These are phyloP conservation scores for Typhlichthys subterraneus DNA, from an alignment of 2,797 vertebrate genomes.

Conservation along the genomic window DNA sequence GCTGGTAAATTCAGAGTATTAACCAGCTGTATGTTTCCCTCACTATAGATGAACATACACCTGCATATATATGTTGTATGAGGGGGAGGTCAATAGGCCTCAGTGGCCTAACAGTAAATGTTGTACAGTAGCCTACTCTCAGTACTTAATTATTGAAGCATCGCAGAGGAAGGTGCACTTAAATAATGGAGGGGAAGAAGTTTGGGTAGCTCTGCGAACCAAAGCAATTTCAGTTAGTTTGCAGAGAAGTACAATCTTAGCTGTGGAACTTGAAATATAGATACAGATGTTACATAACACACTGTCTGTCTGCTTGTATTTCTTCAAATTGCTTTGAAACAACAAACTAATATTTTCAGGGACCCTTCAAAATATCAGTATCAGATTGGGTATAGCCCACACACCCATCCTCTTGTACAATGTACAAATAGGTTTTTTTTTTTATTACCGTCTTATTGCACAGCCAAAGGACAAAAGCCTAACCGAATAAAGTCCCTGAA, in stretches of 20 bases:
- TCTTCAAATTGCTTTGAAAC: constrained; percentile 19
- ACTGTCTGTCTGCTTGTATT: too few species aligned
- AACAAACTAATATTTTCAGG: constrained; percentile 32
- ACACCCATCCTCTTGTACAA: too few species aligned
- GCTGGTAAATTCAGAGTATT: too few species aligned
- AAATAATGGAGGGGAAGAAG: constrained; percentile 64
- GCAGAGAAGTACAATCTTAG: constrained; percentile 38
- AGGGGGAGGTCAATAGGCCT: constrained; percentile 54
- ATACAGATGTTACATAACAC: constrained; percentile 1
- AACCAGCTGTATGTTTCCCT: neutral
- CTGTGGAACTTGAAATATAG: constrained; percentile 34
- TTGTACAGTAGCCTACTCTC: constrained; percentile 41
- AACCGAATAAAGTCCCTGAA: constrained; percentile 36
- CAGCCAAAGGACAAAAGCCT: constrained; percentile 36
- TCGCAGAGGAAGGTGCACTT: constrained; percentile 60
- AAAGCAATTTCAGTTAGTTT: constrained; percentile 42
- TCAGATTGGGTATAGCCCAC: constrained; percentile 37
- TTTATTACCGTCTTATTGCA: constrained; percentile 1
- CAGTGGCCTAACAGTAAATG: constrained; percentile 35
- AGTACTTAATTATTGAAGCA: constrained; percentile 72
- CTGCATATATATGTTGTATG: constrained; percentile 60
- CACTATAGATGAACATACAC: constrained; percentile 26
- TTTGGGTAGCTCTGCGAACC: constrained; percentile 56
- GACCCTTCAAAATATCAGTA: constrained; percentile 35
- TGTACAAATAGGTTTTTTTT: neutral